Evolutionary conservation across 2,113 vertebrate species (phyloP).

Genomic region (Ondatra zibethicus): DNA sequence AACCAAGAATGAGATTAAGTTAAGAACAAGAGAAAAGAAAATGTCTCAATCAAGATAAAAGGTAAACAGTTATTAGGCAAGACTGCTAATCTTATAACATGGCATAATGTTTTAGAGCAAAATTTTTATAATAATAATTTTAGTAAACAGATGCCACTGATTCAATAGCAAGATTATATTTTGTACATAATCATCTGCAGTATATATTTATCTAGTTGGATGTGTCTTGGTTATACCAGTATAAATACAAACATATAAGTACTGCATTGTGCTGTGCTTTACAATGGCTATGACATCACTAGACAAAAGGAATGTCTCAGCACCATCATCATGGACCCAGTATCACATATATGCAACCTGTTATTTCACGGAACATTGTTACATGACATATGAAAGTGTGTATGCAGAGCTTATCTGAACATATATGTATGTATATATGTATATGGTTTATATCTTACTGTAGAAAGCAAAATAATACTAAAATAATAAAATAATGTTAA

Average conservation of each 20-base stretch:
- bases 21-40: neutral
- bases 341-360: neutral
- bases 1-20: neutral
- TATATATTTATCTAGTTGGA: neutral
- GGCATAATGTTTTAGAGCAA: neutral
- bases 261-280: neutral
- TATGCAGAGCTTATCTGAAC: neutral
- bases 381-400: neutral
- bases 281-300: neutral
- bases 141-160: neutral
- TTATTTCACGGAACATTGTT: neutral
- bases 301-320: neutral
- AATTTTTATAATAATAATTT: neutral
- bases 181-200: neutral
- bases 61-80: neutral
- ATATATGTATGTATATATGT: neutral
- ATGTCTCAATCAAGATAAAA: neutral
- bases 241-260: neutral
- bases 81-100: neutral
- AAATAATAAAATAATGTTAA: neutral
- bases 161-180: neutral
- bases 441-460: neutral
- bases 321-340: neutral
- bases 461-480: neutral
- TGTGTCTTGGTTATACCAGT: neutral